Conservation (phyloP, 2,797 vertebrate genomes). For the Pantherophis vulpinus region DNA sequence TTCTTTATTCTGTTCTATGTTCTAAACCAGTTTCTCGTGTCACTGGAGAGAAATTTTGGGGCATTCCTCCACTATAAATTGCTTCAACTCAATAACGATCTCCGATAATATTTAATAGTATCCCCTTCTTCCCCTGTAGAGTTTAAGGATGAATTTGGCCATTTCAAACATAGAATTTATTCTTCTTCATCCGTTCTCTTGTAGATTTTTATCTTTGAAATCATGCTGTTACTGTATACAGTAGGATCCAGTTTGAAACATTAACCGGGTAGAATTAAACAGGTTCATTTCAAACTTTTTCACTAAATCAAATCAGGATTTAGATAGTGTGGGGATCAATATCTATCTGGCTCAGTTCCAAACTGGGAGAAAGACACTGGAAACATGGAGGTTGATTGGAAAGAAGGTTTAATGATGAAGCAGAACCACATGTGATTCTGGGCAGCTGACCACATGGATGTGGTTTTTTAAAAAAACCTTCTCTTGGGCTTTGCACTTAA, state of each 20-base stretch:
- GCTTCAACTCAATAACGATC: background rate
- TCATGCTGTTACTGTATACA: background rate
- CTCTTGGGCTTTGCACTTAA: no score
- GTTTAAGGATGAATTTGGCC: background rate
- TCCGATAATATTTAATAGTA: background rate
- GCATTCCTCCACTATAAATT: background rate
- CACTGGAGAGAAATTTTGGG: background rate
- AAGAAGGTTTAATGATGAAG: no score
- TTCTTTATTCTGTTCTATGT: background rate
- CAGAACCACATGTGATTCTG: no score
- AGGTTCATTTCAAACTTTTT: background rate
- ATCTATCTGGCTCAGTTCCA: no score
- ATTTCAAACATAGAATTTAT: background rate
- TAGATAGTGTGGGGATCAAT: background rate
- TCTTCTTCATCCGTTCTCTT: background rate
- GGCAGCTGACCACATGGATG: no score
- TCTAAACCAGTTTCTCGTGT: background rate
- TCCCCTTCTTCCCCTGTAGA: background rate
- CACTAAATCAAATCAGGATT: background rate
- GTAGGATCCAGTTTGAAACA: background rate
- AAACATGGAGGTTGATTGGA: no score
- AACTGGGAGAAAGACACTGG: no score
- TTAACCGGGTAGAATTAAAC: background rate
- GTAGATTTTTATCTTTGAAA: background rate
- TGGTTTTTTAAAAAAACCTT: no score